A percentile compares a stretch with the other conserved stretches of the same genome.
Evolutionary conservation across 2,113 vertebrate species (phyloP).

Genomic region (Calonectris borealis): DNA sequence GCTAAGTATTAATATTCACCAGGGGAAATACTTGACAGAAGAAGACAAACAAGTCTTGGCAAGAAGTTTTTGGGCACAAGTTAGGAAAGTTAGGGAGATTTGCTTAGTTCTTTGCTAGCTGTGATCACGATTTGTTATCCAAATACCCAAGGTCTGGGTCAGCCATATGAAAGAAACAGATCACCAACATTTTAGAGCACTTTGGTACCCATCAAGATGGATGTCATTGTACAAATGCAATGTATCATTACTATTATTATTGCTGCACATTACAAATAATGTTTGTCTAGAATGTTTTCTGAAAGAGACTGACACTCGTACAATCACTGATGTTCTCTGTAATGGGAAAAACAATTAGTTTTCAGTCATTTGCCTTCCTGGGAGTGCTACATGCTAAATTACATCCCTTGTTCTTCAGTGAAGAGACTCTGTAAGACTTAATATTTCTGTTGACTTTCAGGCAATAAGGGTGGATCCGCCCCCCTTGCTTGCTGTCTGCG

Average conservation of each 20-base stretch:
- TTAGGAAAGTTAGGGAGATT: not conserved
- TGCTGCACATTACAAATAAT: not conserved
- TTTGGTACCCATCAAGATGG: not conserved
- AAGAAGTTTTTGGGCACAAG: not conserved
- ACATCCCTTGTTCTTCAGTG: not conserved
- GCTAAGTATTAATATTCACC: not conserved
- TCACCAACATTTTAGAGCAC: not conserved
- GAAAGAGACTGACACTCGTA: not conserved
- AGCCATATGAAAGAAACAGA: not conserved
- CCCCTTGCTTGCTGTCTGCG: not conserved
- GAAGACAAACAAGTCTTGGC: not conserved
- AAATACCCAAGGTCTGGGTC: not conserved
- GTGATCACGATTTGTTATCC: not conserved
- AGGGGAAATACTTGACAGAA: not conserved
- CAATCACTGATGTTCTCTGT: not conserved
- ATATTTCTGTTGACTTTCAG: conserved; percentile 2
- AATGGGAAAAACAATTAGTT: conserved; percentile 59
- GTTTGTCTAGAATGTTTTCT: not conserved
- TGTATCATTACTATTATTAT: conserved; percentile 29
- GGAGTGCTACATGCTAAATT: conserved; percentile 18
- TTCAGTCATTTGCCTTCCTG: conserved; percentile 22
- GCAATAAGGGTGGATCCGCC: not conserved
- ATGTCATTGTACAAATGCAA: conserved; percentile 3
- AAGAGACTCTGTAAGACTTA: not conserved
- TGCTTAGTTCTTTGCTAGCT: not conserved